A percentile compares a stretch with the other conserved stretches of the same genome.
Evolutionary conservation across 1,140 invertebrate genomes (phyloP).

Genomic region (Stenopsyche tienmushanensis): DNA sequence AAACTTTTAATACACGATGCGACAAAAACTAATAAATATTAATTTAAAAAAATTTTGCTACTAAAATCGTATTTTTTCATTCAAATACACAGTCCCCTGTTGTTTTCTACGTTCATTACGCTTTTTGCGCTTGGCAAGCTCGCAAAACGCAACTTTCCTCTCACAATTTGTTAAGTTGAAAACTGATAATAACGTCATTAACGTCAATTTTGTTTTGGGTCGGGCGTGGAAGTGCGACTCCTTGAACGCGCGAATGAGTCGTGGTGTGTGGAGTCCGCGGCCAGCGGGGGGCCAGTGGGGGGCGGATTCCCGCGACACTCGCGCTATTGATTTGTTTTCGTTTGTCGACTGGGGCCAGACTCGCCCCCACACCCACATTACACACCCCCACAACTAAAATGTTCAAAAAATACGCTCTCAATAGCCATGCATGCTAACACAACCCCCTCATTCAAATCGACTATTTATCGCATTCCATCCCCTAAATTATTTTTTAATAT

Average conservation of each 20-base stretch:
- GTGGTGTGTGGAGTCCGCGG: neutral
- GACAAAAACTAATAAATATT: too few species aligned
- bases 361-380: neutral
- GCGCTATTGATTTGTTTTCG: slow-evolving; percentile 27
- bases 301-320: slow-evolving; percentile 20
- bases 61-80: too few species aligned
- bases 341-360: slow-evolving; percentile 9
- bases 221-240: neutral
- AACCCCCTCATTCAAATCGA: too few species aligned
- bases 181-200: neutral
- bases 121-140: too few species aligned
- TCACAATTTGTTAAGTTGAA: too few species aligned
- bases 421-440: neutral
- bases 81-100: too few species aligned
- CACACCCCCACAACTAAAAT: neutral
- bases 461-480: too few species aligned
- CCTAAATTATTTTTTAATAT: too few species aligned
- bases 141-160: too few species aligned
- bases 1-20: too few species aligned
- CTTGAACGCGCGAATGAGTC: slow-evolving; percentile 2
- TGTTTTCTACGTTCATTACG: too few species aligned
- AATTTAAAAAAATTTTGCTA: too few species aligned
- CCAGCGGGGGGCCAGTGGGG: neutral
- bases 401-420: neutral
- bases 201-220: neutral